Conservation (phyloP, 2,888 invertebrate genomes). For the Andrena fulva region DNA sequence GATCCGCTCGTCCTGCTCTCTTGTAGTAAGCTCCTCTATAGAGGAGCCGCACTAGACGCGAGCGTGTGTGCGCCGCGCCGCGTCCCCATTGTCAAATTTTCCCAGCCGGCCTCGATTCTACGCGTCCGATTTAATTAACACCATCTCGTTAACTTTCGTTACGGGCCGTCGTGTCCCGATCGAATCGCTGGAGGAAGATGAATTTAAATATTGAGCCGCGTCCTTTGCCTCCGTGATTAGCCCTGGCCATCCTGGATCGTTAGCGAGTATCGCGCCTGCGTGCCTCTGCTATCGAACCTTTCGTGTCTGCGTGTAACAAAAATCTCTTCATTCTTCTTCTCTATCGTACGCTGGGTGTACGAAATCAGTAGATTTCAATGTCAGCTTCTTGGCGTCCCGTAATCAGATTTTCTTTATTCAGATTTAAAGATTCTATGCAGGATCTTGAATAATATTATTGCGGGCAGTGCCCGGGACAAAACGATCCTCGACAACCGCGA, state of each 20-base stretch:
- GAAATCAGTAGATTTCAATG: not conserved
- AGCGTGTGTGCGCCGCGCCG: constrained; percentile 3
- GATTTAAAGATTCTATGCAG: not conserved
- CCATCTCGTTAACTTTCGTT: constrained; percentile 74
- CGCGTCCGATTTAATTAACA: constrained; percentile 73
- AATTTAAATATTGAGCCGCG: constrained; percentile 41
- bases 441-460: constrained; percentile 17
- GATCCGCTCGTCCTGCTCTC: constrained; percentile 43
- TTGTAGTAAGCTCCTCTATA: constrained; percentile 42
- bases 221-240: constrained; percentile 44
- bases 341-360: no score
- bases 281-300: no score
- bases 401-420: not conserved
- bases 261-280: not conserved
- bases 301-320: no score
- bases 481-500: constrained; percentile 7
- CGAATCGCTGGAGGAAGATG: constrained; percentile 33
- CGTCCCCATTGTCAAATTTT: constrained; percentile 71
- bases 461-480: not conserved
- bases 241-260: constrained; percentile 5
- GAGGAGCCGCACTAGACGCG: constrained; percentile 1
- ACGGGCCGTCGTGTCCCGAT: constrained; percentile 52
- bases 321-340: no score
- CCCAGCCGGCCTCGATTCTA: constrained; percentile 60
- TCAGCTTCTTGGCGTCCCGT: not conserved